These are phyloP conservation scores for Lanistes nyassanus DNA, from an alignment of 1,140 invertebrate species.

Conservation along the genomic window DNA sequence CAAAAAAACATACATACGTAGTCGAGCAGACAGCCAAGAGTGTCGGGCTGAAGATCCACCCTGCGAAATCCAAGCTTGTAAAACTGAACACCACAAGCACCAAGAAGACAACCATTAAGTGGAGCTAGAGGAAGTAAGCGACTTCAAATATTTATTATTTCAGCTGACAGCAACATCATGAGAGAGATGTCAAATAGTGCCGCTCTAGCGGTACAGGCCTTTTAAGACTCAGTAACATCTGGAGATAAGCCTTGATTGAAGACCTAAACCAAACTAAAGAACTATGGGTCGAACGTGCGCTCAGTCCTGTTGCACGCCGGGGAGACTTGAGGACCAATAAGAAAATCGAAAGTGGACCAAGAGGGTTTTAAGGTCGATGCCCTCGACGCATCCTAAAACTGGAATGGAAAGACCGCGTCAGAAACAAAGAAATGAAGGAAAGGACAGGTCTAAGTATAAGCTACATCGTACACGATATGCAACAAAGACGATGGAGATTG, in stretches of 20 bases:
- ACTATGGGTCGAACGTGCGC: neutral
- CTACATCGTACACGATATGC: too few species aligned
- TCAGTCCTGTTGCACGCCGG: neutral
- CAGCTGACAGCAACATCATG: too few species aligned
- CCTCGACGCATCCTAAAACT: neutral
- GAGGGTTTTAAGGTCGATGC: neutral
- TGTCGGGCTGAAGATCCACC: conserved; percentile 22
- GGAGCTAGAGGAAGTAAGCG: too few species aligned
- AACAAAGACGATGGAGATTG: too few species aligned
- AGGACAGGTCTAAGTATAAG: neutral
- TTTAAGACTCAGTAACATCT: neutral
- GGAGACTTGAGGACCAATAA: conserved; percentile 1
- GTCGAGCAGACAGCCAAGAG: conserved; percentile 10
- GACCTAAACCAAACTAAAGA: neutral
- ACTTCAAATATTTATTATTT: too few species aligned
- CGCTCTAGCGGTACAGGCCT: neutral
- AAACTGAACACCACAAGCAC: too few species aligned
- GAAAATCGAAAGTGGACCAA: neutral
- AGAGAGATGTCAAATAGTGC: conserved; percentile 1
- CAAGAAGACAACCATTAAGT: too few species aligned
- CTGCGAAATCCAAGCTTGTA: conserved; percentile 31
- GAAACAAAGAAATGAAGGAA: neutral
- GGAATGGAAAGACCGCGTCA: neutral
- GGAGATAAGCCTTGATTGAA: neutral
- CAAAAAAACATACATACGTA: conserved; percentile 29